Evolutionary conservation across 2,113 vertebrate species (phyloP), one percentile per base, ranked within the genome.

Genomic region (Eclectus roratus): DNA sequence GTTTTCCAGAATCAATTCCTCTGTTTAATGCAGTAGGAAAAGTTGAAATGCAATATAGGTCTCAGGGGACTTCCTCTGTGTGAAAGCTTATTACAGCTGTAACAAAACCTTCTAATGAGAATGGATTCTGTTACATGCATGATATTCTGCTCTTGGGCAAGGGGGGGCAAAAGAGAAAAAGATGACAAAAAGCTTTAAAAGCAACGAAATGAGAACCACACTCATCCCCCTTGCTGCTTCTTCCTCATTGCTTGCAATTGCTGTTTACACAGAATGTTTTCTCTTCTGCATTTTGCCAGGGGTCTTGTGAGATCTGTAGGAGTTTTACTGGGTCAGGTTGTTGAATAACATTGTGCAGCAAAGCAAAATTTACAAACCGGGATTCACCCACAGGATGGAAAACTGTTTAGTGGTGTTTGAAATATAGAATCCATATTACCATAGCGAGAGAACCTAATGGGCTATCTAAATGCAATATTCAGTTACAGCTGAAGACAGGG

Each of bases 1-100:
- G 72, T 91, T 96, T 97, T 98, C 95, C 95, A 98, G 95, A 96
- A 97, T 96, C 95, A 98, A 96, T 94, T 93, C 88, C 93, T 97
- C 89, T 84, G 79, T 96, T 97, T 97, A 94, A 95, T 95, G 97
- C 21, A 31, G 97, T 97, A 95, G 96, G 96, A 97, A 98, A 98
- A 97, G 96, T 17, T 72, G 96, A 97, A 95, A 98, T 97, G 96
- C 97, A 97, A 98, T 98, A 98, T 92, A 90, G 94, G 88, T 93
- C 97, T 97, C 97, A 31, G 68, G 95, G 93, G 96, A 90, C 77
- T 84, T 69, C 76, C 91, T 79, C 93, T 98, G 96, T 96, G 97
- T 97, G 96, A 97, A 97, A 98, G 89, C 91, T 97, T 98, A 96
- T 97, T 97, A 97, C 84, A 96, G 95, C 95, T 97, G 96, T 98